These are phyloP conservation scores for Cassiopea xamachana DNA, from an alignment of 30 jellyfish, hydroid and myxozoan species.

Conservation along the genomic window DNA sequence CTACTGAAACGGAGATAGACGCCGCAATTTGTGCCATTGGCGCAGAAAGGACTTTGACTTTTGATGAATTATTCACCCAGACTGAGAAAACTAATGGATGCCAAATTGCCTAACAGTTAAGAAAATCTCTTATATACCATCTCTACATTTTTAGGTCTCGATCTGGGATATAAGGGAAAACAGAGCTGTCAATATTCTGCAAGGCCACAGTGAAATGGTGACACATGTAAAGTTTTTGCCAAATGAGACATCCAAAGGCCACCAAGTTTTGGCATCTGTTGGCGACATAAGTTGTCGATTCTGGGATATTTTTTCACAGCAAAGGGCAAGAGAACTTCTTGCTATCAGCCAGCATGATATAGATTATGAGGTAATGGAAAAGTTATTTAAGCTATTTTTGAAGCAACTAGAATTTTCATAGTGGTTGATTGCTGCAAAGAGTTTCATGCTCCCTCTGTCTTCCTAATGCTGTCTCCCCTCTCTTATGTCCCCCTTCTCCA, in stretches of 20 bases:
- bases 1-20: no score
- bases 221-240: slow-evolving; percentile 63
- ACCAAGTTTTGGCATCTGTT: slow-evolving; percentile 71
- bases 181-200: slow-evolving; percentile 58
- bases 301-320: slow-evolving; percentile 72
- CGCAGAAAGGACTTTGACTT: no score
- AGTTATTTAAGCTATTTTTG: not conserved
- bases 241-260: slow-evolving; percentile 23
- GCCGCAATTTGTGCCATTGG: no score
- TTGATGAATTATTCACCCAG: no score
- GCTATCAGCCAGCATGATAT: slow-evolving; percentile 68
- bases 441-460: no score
- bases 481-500: no score
- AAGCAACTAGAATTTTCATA: no score
- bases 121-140: no score
- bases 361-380: slow-evolving; percentile 75
- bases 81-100: no score
- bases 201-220: slow-evolving; percentile 88
- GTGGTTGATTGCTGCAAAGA: no score
- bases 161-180: slow-evolving; percentile 86
- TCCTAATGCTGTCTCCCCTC: no score
- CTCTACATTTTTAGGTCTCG: slow-evolving; percentile 63
- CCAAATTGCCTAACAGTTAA: no score
- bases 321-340: slow-evolving; percentile 58
- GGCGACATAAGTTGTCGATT: slow-evolving; percentile 86